A percentile compares a stretch with the other conserved stretches of the same genome.
Conservation (phyloP, 2,797 vertebrate species). For the Oceanodroma leucorhoa region DNA sequence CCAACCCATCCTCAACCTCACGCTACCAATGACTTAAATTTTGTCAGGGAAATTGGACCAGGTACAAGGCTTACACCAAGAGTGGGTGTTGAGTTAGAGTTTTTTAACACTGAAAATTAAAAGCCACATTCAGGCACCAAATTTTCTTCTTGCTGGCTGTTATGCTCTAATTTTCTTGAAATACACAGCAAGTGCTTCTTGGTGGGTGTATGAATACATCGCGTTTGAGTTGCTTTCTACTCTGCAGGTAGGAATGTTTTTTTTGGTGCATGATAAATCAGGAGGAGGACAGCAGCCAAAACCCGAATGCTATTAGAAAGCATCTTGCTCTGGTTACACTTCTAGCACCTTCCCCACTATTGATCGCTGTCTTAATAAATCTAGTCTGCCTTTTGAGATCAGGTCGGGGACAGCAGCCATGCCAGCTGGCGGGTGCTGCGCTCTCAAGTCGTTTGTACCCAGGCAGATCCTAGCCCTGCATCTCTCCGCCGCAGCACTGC, state of each 20-base stretch:
- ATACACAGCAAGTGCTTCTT: not conserved
- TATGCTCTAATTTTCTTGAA: not conserved
- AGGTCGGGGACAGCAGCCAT: not conserved
- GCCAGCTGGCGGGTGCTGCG: conserved; percentile 53
- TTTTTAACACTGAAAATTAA: not conserved
- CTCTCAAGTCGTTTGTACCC: not conserved
- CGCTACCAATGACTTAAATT: not conserved
- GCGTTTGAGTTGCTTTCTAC: fast-evolving
- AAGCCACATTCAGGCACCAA: not conserved
- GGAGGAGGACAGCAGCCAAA: conserved; percentile 1
- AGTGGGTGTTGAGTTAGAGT: fast-evolving
- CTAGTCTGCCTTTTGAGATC: not conserved
- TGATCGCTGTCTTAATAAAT: conserved; percentile 24
- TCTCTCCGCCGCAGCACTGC: not conserved
- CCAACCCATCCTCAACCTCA: not conserved
- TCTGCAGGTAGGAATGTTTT: not conserved
- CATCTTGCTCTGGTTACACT: conserved; percentile 2
- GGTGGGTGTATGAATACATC: not conserved
- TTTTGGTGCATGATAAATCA: not conserved
- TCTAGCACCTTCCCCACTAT: conserved; percentile 30
- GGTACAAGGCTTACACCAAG: not conserved
- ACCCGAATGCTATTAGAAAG: not conserved
- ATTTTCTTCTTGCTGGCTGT: not conserved
- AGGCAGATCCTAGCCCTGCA: not conserved
- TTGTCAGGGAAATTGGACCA: not conserved